Evolutionary conservation across 1,140 invertebrate genomes (phyloP).

Genomic region (Macrocentrus cingulum): DNA sequence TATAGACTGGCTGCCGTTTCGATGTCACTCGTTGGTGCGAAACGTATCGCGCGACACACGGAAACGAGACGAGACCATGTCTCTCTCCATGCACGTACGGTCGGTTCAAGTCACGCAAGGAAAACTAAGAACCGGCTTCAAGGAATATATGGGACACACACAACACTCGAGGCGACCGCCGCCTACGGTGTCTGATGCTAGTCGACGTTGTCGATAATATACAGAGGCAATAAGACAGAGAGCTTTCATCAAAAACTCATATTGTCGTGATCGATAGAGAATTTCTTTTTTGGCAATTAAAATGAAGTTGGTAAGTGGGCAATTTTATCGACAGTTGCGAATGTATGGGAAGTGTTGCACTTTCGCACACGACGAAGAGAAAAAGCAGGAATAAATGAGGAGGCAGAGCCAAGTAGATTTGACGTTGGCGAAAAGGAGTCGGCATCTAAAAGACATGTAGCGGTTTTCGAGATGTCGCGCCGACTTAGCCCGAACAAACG

Average conservation of each 20-base stretch:
- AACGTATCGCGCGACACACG: conserved; percentile 24
- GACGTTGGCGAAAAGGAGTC: conserved; percentile 6
- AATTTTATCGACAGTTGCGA: too few species aligned
- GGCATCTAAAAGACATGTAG: conserved; percentile 48
- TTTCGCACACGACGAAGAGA: conserved; percentile 1
- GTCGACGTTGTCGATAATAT: too few species aligned
- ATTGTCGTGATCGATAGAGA: too few species aligned
- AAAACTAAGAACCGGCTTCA: conserved; percentile 23
- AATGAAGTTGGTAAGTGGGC: too few species aligned
- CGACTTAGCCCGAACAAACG: conserved; percentile 51
- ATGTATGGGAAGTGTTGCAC: too few species aligned
- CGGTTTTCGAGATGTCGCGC: conserved; percentile 55
- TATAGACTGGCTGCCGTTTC: neutral
- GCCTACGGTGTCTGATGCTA: neutral
- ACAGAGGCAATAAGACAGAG: too few species aligned
- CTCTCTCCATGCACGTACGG: too few species aligned
- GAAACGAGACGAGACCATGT: too few species aligned
- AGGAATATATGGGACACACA: neutral
- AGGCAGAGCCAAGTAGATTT: neutral
- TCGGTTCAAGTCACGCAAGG: conserved; percentile 24
- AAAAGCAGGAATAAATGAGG: neutral
- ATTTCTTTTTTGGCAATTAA: too few species aligned
- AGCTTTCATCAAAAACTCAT: too few species aligned
- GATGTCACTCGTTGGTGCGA: conserved; percentile 17
- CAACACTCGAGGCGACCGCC: neutral